Percentiles rank a stretch among this genome's conserved stretches.
phyloP scores from a whole-genome alignment of 1,140 invertebrate genomes.

The Cotesia vestalis region DNA sequence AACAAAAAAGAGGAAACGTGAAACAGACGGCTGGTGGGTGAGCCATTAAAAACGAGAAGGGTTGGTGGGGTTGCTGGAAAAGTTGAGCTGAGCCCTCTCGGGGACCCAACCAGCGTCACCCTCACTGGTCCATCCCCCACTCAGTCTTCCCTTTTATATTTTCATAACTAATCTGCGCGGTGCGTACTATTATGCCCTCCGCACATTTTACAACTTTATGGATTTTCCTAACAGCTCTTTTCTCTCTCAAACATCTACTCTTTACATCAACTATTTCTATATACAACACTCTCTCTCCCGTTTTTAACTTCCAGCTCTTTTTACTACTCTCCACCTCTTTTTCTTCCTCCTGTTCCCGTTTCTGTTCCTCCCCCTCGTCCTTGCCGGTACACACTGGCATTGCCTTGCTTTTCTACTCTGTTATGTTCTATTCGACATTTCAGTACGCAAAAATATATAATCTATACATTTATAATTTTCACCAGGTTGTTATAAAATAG shows the following conservation, averaged over 20 bases:
- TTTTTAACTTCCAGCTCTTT: conserved; percentile 1
- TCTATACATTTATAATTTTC: not conserved
- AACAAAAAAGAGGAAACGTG: conserved; percentile 30
- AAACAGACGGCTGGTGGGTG: conserved; percentile 32
- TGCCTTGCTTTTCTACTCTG: conserved; percentile 46
- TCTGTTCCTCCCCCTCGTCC: not conserved
- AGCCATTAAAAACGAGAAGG: conserved; percentile 45
- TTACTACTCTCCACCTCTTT: conserved; percentile 10
- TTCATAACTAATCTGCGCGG: conserved; percentile 65
- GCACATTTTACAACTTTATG: conserved; percentile 65
- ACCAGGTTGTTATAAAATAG: too few relatives aligned
- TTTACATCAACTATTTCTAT: conserved; percentile 28
- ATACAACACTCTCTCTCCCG: too few relatives aligned
- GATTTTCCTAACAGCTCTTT: conserved; percentile 56
- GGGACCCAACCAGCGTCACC: conserved; percentile 51
- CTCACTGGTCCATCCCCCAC: conserved; percentile 41
- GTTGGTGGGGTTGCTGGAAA: conserved; percentile 53
- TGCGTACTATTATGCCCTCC: conserved; percentile 62
- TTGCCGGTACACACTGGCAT: conserved; percentile 38
- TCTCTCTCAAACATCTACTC: conserved; percentile 26
- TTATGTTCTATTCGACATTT: conserved; percentile 40
- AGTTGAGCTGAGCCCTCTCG: conserved; percentile 59
- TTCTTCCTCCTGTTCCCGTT: not conserved
- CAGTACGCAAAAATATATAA: not conserved
- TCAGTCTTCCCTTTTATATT: conserved; percentile 56